phyloP scores from a whole-genome alignment of 2,888 invertebrate species.

The Cheilosia pagana region DNA sequence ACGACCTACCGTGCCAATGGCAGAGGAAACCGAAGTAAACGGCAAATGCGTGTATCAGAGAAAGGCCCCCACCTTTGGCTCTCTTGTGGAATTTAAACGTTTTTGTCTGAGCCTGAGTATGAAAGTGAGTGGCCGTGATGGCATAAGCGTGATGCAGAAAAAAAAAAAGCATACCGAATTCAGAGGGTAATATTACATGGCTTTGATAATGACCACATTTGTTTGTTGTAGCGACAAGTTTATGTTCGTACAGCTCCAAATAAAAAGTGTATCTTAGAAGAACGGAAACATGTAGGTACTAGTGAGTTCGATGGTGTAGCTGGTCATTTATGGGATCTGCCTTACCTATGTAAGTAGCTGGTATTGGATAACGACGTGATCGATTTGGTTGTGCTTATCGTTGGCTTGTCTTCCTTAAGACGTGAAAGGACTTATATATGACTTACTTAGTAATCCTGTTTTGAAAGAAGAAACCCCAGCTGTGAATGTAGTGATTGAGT shows the following conservation, averaged over 20 bases:
- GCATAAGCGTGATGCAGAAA: conserved; percentile 60
- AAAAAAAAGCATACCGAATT: conserved; percentile 23
- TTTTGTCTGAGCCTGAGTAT: conserved; percentile 16
- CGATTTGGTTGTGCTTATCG: background rate
- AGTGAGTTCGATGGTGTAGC: background rate
- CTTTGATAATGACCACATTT: conserved; percentile 57
- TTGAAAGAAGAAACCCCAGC: background rate
- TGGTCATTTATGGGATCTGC: background rate
- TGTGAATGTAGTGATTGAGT: background rate
- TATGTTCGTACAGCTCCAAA: conserved; percentile 2
- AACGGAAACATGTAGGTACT: background rate
- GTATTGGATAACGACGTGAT: too few relatives aligned
- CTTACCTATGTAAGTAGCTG: too few relatives aligned
- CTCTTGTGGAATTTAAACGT: conserved; percentile 40
- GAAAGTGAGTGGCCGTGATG: conserved; percentile 66
- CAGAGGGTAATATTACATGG: conserved; percentile 38
- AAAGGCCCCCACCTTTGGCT: conserved; percentile 66
- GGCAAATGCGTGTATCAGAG: conserved; percentile 36
- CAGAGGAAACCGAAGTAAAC: conserved; percentile 43
- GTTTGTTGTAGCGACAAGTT: conserved; percentile 17
- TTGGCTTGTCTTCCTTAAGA: conserved; percentile 11
- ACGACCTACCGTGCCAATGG: too few relatives aligned
- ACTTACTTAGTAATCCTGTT: conserved; percentile 2
- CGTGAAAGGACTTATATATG: background rate
- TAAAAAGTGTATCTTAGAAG: background rate